Conservation (phyloP, 1,140 invertebrate species). For the Papilio helenus region DNA sequence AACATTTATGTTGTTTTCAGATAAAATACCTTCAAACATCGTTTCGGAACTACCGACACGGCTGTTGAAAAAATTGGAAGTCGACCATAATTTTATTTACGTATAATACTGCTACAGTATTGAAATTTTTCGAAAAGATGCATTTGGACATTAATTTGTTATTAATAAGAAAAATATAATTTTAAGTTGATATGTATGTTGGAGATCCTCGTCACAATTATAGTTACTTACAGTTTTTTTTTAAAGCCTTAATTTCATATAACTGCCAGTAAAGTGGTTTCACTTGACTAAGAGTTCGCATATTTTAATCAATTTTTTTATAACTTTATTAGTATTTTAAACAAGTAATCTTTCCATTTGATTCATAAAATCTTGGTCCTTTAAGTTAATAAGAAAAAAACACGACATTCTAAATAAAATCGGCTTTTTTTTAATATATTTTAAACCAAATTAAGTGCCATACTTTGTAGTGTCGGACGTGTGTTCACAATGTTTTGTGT, state of each 20-base stretch:
- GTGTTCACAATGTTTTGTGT: neutral
- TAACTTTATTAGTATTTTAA: no score
- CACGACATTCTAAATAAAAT: neutral
- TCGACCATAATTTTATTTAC: conserved; percentile 82
- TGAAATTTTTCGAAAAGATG: neutral
- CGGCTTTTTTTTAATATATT: neutral
- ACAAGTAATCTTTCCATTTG: no score
- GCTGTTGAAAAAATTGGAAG: conserved; percentile 86
- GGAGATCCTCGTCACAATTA: neutral
- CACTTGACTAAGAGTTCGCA: neutral
- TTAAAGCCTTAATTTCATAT: neutral
- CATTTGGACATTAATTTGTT: neutral
- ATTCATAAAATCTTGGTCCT: neutral
- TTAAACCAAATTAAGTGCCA: neutral
- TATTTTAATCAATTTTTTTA: neutral
- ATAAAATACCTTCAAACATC: conserved; percentile 91
- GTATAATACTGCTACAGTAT: conserved; percentile 43
- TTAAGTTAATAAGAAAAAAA: no score
- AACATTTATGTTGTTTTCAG: conserved; percentile 78
- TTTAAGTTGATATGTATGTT: neutral
- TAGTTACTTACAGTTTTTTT: neutral
- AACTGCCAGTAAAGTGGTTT: neutral
- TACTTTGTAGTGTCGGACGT: neutral
- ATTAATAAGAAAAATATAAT: neutral
- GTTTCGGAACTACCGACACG: conserved; percentile 90